Base-by-base conservation (phyloP, 2,888 invertebrate genomes). In the Sphecodes monilicornis region DNA sequence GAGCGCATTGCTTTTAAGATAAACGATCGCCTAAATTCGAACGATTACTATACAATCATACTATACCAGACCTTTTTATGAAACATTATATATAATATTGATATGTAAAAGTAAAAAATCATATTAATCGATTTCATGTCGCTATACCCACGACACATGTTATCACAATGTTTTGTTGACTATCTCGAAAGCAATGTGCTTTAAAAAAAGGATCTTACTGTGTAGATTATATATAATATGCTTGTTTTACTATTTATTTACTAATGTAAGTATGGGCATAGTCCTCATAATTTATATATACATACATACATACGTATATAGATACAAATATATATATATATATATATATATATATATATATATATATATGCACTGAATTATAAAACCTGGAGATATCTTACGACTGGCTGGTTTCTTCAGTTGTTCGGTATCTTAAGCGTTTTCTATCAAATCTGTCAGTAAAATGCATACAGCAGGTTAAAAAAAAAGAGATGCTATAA, bases 181-280 rank as follows among this genome's bases (percentile, higher is more conserved):
- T 50, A n/a, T 86, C 54, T 82, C 76, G 68, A 79, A 83, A 86
- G 82, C 84, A 87, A 76, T 72, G 68, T 69, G 82, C 80, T 75
- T 73, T 32, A 39, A 29, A 64, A 70, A 39, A 29, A 8, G 41
- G 68, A 76, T 85, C 72, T 84, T 76, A 83, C 69, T 60, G 22
- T 72, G 77, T 81, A 80, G 76, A 87, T 73, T 82, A 69, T 70
- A 69, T 72, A 77, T 60, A 36, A 82, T 82, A 78, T 79, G 75
- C 75, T 82, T 71, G 70, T 86, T 86, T 86, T 78, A 80, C 84
- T 89, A 84, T 88, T 85, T 87, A 89, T 89, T 86, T 88, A 80
- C 74, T 54, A 50, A 29, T 80, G 70, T 84, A 84, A 86, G 57
- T 76, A 82, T 71, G 32, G 76, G 18, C 60, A 75, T 71, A 78